phyloP scores from a whole-genome alignment of 1,140 invertebrate species.

The Hyphantria cunea region DNA sequence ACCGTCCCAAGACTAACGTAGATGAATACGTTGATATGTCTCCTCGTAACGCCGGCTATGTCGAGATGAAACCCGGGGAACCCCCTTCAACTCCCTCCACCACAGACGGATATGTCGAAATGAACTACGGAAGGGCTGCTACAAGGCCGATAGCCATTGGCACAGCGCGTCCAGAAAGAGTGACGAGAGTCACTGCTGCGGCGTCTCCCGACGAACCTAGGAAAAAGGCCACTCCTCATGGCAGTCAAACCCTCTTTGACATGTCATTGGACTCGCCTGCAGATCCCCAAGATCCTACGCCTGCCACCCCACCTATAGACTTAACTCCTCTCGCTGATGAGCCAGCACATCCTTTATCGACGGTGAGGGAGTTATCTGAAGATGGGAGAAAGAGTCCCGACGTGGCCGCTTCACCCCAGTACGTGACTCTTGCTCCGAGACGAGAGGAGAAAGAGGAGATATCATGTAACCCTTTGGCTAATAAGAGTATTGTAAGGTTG shows the following conservation, averaged over 20 bases:
- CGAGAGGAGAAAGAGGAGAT: constrained; percentile 34
- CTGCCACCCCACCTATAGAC: constrained; percentile 28
- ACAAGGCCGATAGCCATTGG: constrained; percentile 48
- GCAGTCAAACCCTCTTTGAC: constrained; percentile 59
- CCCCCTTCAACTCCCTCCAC: constrained; percentile 23
- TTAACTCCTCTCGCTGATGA: constrained; percentile 38
- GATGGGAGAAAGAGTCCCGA: constrained; percentile 43
- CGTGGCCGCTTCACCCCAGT: constrained; percentile 21
- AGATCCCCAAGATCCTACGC: constrained; percentile 38
- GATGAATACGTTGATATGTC: constrained; percentile 72
- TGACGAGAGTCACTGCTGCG: constrained; percentile 24
- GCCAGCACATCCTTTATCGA: constrained; percentile 43
- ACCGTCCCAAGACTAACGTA: constrained; percentile 38
- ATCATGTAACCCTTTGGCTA: constrained; percentile 47
- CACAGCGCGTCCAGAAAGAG: constrained; percentile 29
- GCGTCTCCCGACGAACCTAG: constrained; percentile 26
- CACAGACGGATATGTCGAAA: constrained; percentile 57
- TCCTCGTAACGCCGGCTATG: constrained; percentile 52
- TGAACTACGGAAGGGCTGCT: constrained; percentile 50
- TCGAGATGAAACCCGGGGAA: constrained; percentile 58
- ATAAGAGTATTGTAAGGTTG: constrained; percentile 38
- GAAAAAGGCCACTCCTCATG: constrained; percentile 37
- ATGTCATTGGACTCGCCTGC: constrained; percentile 58
- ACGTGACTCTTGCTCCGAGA: constrained; percentile 18
- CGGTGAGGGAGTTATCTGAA: constrained; percentile 61